These are phyloP conservation scores for Hypomesus transpacificus DNA, from an alignment of 2,113 vertebrate genomes.

Conservation along the genomic window DNA sequence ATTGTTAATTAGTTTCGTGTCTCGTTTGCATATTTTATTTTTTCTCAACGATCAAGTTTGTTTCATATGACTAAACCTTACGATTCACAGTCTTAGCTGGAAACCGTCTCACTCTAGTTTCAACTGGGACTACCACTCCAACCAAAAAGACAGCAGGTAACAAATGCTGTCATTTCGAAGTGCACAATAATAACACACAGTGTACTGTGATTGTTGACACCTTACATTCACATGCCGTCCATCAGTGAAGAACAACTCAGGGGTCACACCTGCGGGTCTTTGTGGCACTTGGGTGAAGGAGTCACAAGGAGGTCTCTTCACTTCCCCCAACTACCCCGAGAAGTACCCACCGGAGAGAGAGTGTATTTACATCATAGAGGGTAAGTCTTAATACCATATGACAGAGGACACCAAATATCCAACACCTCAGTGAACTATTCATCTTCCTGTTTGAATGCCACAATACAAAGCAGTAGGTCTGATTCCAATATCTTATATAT, in stretches of 20 bases:
- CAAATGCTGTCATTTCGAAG: not conserved
- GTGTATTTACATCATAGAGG: constrained; percentile 98
- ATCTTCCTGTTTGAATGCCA: no score
- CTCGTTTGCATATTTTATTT: not conserved
- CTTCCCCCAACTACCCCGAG: constrained; percentile 95
- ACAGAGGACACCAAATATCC: no score
- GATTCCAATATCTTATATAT: no score
- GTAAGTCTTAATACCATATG: constrained; percentile 59
- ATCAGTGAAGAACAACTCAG: constrained; percentile 86
- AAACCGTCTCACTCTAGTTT: constrained; percentile 84
- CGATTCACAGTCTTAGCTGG: constrained; percentile 80
- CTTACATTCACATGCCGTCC: constrained; percentile 22
- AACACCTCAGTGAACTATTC: no score
- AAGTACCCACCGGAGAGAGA: constrained; percentile 95
- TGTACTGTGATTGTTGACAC: constrained; percentile 21
- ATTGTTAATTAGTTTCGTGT: no score
- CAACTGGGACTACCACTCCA: constrained; percentile 70
- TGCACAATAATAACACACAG: no score
- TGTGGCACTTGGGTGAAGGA: constrained; percentile 94
- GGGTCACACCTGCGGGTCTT: constrained; percentile 85
- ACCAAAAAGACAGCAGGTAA: constrained; percentile 87
- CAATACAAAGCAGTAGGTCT: no score
- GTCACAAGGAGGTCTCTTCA: constrained; percentile 88
- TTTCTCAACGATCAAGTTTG: not conserved
- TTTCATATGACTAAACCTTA: not conserved